A percentile compares a stretch with the other conserved stretches of the same genome.
phyloP scores from a whole-genome alignment of 2,797 vertebrate species.

The Argya squamiceps region DNA sequence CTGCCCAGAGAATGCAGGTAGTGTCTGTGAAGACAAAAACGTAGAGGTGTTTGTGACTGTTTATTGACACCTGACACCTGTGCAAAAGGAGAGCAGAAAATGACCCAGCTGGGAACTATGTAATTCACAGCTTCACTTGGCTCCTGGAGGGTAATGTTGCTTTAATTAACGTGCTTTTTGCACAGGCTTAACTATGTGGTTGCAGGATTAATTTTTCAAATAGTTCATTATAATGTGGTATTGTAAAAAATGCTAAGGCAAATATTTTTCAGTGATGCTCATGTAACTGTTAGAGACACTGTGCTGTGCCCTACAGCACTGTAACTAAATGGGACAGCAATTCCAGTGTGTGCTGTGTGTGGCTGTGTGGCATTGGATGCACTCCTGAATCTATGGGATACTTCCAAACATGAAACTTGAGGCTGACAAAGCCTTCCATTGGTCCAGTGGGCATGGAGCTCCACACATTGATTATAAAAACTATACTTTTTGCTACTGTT shows the following conservation, averaged over 20 bases:
- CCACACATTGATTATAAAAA: not conserved
- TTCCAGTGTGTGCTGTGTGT: not conserved
- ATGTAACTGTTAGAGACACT: not conserved
- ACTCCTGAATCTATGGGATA: not conserved
- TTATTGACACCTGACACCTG: not conserved
- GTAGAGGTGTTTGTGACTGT: not conserved
- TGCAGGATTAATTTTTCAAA: not conserved
- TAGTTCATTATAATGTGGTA: not conserved
- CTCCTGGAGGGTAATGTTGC: not conserved
- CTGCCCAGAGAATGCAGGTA: not conserved
- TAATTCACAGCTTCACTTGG: not conserved
- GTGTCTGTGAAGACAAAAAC: accelerated
- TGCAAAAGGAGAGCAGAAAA: not conserved
- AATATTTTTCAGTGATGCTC: not conserved
- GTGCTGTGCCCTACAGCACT: not conserved
- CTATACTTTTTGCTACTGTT: not conserved
- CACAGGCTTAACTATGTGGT: not conserved
- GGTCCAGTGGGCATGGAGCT: not conserved
- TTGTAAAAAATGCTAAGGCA: not conserved
- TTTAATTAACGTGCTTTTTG: not conserved
- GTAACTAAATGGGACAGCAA: not conserved
- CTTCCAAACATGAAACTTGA: not conserved
- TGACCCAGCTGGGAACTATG: not conserved
- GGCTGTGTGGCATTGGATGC: not conserved
- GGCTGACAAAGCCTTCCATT: not conserved